Conservation (phyloP, 2,888 invertebrate species). For the Agonopterix arenella region DNA sequence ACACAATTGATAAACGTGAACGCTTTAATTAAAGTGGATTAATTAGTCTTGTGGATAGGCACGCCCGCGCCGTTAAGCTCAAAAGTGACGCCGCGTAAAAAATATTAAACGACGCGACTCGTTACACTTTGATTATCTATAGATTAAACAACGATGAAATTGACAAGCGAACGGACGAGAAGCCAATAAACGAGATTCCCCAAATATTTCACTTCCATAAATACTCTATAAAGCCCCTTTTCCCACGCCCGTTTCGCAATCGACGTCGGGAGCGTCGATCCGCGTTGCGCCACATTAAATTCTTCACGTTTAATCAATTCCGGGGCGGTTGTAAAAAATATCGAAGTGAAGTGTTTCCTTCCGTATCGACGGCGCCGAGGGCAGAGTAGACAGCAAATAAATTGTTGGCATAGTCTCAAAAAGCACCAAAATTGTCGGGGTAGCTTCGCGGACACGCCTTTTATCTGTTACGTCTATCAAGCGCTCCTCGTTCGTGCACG, state of each 20-base stretch:
- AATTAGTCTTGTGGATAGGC: background rate
- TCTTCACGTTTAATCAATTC: constrained; percentile 68
- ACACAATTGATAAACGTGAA: too few species aligned
- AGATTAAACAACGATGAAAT: constrained; percentile 40
- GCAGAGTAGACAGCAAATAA: constrained; percentile 60
- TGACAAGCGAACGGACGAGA: constrained; percentile 39
- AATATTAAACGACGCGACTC: constrained; percentile 9
- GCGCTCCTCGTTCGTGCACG: constrained; percentile 42
- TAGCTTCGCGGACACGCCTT: constrained; percentile 63
- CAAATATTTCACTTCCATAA: constrained; percentile 50
- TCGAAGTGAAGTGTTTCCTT: constrained; percentile 54
- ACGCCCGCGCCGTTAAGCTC: background rate
- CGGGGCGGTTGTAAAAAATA: constrained; percentile 48
- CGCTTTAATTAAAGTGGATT: background rate
- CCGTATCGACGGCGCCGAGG: constrained; percentile 48
- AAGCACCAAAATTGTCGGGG: constrained; percentile 59
- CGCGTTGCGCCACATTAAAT: constrained; percentile 59
- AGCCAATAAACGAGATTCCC: constrained; percentile 50
- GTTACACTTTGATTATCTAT: constrained; percentile 26
- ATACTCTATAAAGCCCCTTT: constrained; percentile 50
- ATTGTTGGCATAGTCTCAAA: constrained; percentile 69
- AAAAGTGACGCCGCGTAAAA: constrained; percentile 8
- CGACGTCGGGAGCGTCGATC: constrained; percentile 39
- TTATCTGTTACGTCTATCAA: constrained; percentile 70
- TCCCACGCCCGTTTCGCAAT: constrained; percentile 48